Evolutionary conservation across 2,797 vertebrate species (phyloP).

Genomic region (Artibeus jamaicensis): DNA sequence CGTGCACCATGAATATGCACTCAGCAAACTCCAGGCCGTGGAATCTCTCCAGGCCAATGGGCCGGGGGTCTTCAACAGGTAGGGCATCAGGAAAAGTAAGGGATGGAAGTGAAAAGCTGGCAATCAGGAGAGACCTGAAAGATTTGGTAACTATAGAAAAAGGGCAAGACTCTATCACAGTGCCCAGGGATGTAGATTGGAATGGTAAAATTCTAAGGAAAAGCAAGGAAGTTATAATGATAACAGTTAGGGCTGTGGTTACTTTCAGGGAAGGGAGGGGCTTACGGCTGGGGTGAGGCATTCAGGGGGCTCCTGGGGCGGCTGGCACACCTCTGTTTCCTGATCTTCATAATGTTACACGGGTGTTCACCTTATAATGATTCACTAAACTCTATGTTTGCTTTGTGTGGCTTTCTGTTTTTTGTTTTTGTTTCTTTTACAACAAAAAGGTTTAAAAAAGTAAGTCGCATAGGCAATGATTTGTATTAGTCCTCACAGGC

Average conservation of each 20-base stretch:
- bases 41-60: background rate
- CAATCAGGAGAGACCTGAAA: background rate
- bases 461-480: background rate
- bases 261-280: background rate
- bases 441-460: conserved; percentile 28
- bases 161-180: background rate
- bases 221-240: background rate
- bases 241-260: background rate
- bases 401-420: background rate
- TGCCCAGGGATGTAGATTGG: background rate
- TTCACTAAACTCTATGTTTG: background rate
- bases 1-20: background rate
- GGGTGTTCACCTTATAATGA: conserved; percentile 8
- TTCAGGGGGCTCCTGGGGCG: background rate
- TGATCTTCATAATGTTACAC: background rate
- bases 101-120: background rate
- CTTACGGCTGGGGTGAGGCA: background rate
- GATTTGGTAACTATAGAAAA: background rate
- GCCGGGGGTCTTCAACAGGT: background rate
- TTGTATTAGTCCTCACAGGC: background rate
- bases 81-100: background rate
- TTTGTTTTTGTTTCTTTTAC: conserved; percentile 44
- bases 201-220: background rate
- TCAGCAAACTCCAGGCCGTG: background rate
- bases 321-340: background rate